Base-by-base conservation (phyloP, 2,113 vertebrate species). In the Grus americana region DNA sequence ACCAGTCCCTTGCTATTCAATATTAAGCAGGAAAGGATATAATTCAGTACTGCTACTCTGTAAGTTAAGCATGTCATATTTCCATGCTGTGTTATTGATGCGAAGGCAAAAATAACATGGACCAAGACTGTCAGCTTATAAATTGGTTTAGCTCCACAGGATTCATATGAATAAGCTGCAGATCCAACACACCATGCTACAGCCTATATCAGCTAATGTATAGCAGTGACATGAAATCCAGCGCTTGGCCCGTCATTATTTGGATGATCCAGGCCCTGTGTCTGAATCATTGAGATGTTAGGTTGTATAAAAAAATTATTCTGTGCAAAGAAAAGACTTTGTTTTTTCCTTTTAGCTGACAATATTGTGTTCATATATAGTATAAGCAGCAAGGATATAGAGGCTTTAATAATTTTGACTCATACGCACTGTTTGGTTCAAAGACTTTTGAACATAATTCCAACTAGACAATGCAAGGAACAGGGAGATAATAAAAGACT, bases 101-200 rank as follows among this genome's bases (percentile, higher is more conserved):
- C 27, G 75, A 82, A 70, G 22, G 50, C 27, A n/a, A 65, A 73
- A 84, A 40, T 42, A 81, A 65, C 29, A 24, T 8, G 14, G 54
- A 42, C 47, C 20, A 21, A 70, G 12, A 30, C 0, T 27, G 12
- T 29, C 36, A 38, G 24, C 4, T 86, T 68, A 50, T 54, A 6
- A 50, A 42, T 47, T 27, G 22, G 4, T 87, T 72, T 57, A 36
- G 24, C 17, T 61, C 16, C 11, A 3, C 32, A 27, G 46, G 72
- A 47, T 21, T 88, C 57, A 4, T 15, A 21, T 6, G 20, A 27
- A 10, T 32, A 10, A 75, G 3, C 38, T 76, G n/a, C 50, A 52
- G 70, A 15, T 47, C 36, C 2, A 11, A 8, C 46, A 46, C 14
- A 10, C 12, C 8, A 0, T 29, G 50, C 4, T 18, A 22, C 16